Base-by-base conservation (phyloP, 2,113 vertebrate species). In the Leptocoma aspasia region DNA sequence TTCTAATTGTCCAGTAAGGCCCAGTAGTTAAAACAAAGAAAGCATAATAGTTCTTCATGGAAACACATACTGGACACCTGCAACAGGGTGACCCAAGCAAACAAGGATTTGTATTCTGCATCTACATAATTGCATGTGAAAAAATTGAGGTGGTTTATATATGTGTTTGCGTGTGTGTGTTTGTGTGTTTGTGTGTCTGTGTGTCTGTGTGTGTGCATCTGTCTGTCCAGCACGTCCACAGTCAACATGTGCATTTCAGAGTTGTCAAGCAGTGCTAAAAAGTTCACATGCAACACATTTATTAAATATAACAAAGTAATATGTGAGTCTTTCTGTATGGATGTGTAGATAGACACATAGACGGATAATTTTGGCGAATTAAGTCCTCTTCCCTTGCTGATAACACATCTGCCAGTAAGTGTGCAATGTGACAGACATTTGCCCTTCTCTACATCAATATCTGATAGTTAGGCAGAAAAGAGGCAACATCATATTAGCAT, bases 381-480 rank as follows among this genome's bases (percentile, higher is more conserved):
- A 63, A 91, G 71, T 73, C 72, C 49, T 77, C 39, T 89, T 96
- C 30, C 56, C 53, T 93, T 86, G 39, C 77, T 85, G 79, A 92
- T 86, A 96, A 80, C 82, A 69, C 76, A 94, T 91, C 91, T 95
- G 81, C 61, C 69, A 92, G 56, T 24, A 79, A 95, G 64, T 68
- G 60, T 86, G 70, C 76, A 70, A 28, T 45, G 64, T 92, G 90
- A 92, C 47, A 96, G 82, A 87, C 86, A 94, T 94, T 96, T 89
- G 65, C 73, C 79, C 83, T 92, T 86, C 72, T 90, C 71, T 77
- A n/a, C 69, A 84, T 92, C 69, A 82, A 72, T 95, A 93, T 80
- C 81, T 95, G 75, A 93, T 94, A 94, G 92, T 79, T 93, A 95
- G 94, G 89, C 95, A 97, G 94, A 93, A 96, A 97, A 96, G 84